Conservation (phyloP, 1,140 invertebrate genomes). For the Lepidurus apus region DNA sequence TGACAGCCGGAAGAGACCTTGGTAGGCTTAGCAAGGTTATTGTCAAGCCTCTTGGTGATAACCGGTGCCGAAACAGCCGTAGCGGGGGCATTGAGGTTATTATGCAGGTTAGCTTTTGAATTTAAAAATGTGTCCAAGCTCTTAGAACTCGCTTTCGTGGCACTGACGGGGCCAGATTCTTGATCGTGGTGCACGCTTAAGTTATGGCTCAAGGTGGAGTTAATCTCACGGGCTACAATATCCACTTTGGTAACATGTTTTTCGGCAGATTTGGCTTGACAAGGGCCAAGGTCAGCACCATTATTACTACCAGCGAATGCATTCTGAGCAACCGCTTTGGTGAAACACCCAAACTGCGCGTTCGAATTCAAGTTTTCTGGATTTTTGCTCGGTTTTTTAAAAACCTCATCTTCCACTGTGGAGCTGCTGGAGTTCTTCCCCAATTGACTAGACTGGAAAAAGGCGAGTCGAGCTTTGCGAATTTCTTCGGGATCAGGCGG, state of each 20-base stretch:
- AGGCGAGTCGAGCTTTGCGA: conserved; percentile 43
- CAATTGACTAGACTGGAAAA: conserved; percentile 39
- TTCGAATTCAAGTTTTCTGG: not conserved
- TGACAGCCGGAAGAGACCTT: conserved; percentile 33
- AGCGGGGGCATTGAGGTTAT: not conserved
- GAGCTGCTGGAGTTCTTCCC: conserved; percentile 33
- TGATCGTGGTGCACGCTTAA: not conserved
- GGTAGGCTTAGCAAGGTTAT: not conserved
- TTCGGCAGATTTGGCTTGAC: not conserved
- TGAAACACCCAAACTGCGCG: not conserved
- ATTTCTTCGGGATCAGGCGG: conserved; percentile 42
- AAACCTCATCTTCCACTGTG: conserved; percentile 25
- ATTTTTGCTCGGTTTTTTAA: not conserved
- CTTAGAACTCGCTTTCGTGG: not conserved
- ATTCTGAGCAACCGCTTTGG: not conserved
- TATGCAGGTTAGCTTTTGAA: not conserved
- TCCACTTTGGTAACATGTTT: conserved; percentile 4
- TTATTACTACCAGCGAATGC: not conserved
- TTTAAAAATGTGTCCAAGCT: not conserved
- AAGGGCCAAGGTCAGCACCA: not conserved
- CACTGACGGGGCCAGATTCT: not conserved
- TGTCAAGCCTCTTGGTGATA: not conserved
- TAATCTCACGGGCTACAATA: not conserved
- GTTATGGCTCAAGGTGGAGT: too few species aligned
- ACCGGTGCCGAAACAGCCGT: not conserved